Evolutionary conservation across 2,797 vertebrate genomes (phyloP).

Genomic region (Platyrinchus mystaceus): DNA sequence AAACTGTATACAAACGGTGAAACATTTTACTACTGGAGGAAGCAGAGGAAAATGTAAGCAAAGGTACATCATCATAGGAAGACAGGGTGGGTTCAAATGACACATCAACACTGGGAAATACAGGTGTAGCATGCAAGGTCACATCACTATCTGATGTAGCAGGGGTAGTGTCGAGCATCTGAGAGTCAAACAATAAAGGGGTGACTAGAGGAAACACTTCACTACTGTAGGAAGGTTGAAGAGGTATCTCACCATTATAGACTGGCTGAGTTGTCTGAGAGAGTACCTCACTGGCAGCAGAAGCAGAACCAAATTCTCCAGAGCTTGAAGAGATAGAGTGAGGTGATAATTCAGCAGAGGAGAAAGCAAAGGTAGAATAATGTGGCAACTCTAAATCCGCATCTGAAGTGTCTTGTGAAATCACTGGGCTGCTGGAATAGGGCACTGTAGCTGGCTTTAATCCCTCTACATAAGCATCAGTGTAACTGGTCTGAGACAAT

Average conservation of each 20-base stretch:
- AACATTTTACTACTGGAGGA: conserved; percentile 80
- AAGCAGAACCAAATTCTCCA: conserved; percentile 73
- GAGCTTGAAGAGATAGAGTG: conserved; percentile 78
- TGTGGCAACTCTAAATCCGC: conserved; percentile 67
- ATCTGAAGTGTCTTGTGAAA: conserved; percentile 48
- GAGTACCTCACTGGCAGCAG: conserved; percentile 76
- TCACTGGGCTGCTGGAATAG: conserved; percentile 52
- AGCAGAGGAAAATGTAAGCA: conserved; percentile 83
- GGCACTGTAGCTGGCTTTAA: conserved; percentile 38
- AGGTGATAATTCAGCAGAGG: conserved; percentile 73
- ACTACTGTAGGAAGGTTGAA: conserved; percentile 83
- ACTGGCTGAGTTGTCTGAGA: conserved; percentile 84
- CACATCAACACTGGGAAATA: conserved; percentile 82
- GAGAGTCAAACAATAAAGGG: conserved; percentile 82
- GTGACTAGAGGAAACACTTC: conserved; percentile 82
- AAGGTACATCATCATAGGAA: conserved; percentile 82
- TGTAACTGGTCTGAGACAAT: conserved; percentile 57
- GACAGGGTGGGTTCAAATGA: conserved; percentile 81
- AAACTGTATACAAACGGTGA: conserved; percentile 74
- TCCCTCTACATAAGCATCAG: conserved; percentile 3
- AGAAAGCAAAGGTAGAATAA: conserved; percentile 73
- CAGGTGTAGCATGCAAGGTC: conserved; percentile 89
- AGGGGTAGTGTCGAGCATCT: conserved; percentile 81
- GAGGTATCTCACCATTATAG: conserved; percentile 91
- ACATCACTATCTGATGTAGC: conserved; percentile 81